Evolutionary conservation across 2,888 invertebrate species (phyloP), one percentile per base, ranked within the genome.

Genomic region (Cephus pygmeus): DNA sequence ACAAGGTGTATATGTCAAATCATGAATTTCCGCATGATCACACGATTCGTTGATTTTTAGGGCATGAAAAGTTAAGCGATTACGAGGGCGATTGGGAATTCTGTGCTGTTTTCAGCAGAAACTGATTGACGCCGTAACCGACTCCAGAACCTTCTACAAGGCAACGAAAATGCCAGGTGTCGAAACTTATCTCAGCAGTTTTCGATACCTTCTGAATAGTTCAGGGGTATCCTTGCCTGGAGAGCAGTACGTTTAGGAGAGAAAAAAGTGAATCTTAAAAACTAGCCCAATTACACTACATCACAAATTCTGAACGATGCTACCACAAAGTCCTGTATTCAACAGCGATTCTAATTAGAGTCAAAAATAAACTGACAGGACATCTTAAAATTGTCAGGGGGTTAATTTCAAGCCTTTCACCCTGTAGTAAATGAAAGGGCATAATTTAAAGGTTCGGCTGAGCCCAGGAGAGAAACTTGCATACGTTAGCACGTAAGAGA

Each of bases 401-500:
- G 56, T 56, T 56, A 56, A 56, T 23, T 56, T 23, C 9, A 23
- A 56, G 23, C 23, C 23, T 56, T 56, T 56, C 23, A 23, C 23
- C 23, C 56, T 56, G 23, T 2, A 56, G 56, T 9, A 56, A 56
- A 23, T 56, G 56, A 56, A 56, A 56, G 56, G 23, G 56, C 56
- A 56, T 56, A 56, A 56, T 56, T 56, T 56, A 56, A 56, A 56
- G 56, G 56, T 56, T 56, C 56, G 9, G 23, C 9, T 23, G 56
- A 56, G 56, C 56, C 56, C 56, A 56, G 56, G 56, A 56, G 56
- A 56, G 56, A 56, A 56, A 56, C 56, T 56, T 34, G 71, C 33
- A 31, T 79, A 79, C 83, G 84, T 83, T 82, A 79, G 77, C 69
- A 68, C 79, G 79, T 69, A 56, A 73, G 73, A 69, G 68, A 71